Percentiles rank a stretch among this genome's conserved stretches.
These are phyloP conservation scores for Apis laboriosa DNA, from an alignment of 1,140 invertebrate species.

Conservation along the genomic window DNA sequence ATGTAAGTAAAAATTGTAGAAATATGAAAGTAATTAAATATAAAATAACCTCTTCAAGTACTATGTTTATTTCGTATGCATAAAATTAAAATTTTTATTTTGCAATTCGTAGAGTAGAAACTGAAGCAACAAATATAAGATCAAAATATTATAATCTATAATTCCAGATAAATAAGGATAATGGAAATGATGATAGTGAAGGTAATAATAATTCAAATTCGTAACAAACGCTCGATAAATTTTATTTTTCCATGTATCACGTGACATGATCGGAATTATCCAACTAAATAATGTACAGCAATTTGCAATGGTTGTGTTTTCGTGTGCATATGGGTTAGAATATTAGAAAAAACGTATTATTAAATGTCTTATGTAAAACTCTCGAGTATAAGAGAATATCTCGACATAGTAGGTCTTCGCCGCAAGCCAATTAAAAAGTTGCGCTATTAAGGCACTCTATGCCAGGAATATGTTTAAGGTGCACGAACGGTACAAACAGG, in stretches of 20 bases:
- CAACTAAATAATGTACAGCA: slow-evolving; percentile 31
- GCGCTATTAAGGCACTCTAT: slow-evolving; percentile 66
- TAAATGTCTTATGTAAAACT: slow-evolving; percentile 47
- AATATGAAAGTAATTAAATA: neutral
- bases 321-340: neutral
- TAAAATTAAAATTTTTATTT: neutral
- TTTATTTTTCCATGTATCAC: slow-evolving; percentile 67
- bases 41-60: neutral
- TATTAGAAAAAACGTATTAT: slow-evolving; percentile 48
- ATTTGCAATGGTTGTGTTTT: slow-evolving; percentile 13
- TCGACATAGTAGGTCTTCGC: slow-evolving; percentile 57
- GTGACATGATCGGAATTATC: slow-evolving; percentile 29
- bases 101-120: neutral
- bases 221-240: slow-evolving; percentile 69
- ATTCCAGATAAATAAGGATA: neutral
- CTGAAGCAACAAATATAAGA: neutral
- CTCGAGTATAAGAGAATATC: slow-evolving; percentile 31
- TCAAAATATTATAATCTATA: neutral
- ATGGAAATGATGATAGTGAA: neutral
- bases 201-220: slow-evolving; percentile 25
- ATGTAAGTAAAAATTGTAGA: neutral
- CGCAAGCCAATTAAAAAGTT: slow-evolving; percentile 20
- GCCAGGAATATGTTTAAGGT: slow-evolving; percentile 63
- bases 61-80: neutral
- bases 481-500: slow-evolving; percentile 54